A percentile compares a stretch with the other conserved stretches of the same genome.
These are phyloP conservation scores for Listronotus bonariensis DNA, from an alignment of 1,140 invertebrate genomes.

Conservation along the genomic window DNA sequence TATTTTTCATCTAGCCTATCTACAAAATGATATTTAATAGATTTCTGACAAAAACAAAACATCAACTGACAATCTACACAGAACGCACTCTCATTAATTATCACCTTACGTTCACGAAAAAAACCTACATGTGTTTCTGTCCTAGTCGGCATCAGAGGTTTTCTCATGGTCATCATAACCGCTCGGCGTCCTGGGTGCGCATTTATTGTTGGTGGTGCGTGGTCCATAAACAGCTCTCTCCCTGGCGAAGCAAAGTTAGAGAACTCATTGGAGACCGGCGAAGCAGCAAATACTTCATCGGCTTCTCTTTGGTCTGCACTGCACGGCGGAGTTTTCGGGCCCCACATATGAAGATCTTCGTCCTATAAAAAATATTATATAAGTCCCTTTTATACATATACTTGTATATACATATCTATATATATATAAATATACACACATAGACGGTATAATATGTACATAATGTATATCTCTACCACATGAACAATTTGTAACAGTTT, in stretches of 20 bases:
- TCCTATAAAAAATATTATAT: slow-evolving; percentile 1
- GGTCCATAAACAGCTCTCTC: neutral
- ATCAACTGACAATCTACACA: too few relatives aligned
- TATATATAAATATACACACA: neutral
- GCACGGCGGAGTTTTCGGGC: neutral
- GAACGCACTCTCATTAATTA: neutral
- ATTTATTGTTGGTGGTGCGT: neutral
- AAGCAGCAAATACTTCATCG: slow-evolving; percentile 3
- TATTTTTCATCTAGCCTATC: too few relatives aligned
- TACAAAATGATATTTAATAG: too few relatives aligned
- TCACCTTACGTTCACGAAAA: neutral
- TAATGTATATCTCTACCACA: neutral
- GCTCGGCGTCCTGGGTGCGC: neutral
- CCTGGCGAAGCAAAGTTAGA: slow-evolving; percentile 2
- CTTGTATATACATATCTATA: neutral
- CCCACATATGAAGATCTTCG: slow-evolving; percentile 3
- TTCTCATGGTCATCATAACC: neutral
- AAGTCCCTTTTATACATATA: neutral
- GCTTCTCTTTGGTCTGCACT: slow-evolving; percentile 1
- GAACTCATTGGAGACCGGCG: neutral
- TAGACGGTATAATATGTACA: neutral
- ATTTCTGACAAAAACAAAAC: too few relatives aligned
- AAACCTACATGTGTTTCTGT: slow-evolving; percentile 1
- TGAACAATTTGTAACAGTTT: slow-evolving; percentile 4
- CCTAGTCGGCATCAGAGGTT: neutral